Evolutionary conservation across 2,888 invertebrate species (phyloP), one percentile per base, ranked within the genome.

Genomic region (Spisula subtruncata): DNA sequence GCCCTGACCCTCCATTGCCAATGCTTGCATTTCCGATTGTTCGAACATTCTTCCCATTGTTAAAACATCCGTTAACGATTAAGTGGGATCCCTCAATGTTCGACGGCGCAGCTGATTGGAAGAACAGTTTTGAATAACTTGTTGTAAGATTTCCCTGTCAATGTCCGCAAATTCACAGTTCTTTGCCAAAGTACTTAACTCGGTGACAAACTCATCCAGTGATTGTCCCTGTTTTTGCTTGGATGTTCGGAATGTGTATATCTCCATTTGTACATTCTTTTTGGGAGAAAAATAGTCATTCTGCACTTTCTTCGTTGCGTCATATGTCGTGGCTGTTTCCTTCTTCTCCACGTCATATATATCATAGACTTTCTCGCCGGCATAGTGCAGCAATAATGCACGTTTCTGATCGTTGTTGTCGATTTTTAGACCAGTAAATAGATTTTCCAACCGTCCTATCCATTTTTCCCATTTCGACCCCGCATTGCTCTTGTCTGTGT

Each of bases 141-240:
- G 93, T 0, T 89, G 88, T 16, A 88, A 54, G 16, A 93, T 91
- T 86, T 91, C 91, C 0, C 85, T 89, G 41, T 92, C 88, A 16
- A 66, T 81, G 35, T 90, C 83, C 8, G 60, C 25, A 66, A 92
- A 91, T 81, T 83, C 79, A 85, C 88, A 92, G n/a, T 71, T 81
- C 66, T 90, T 90, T 20, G 91, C 86, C 41, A 90, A 56, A 51
- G 79, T 88, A 71, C 92, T 75, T n/a, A 93, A 71, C 85, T 92
- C 90, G 1, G 92, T 92, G 1, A 91, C 85, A 82, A 51, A 92
- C 87, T 93, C 93, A 80, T 93, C 88, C 25, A 93, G 86, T 18
- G 91, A 79, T 81, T 91, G 92, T 14, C 81, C 84, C 16, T 88
- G 82, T 48, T 32, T 79, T 35, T 93, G 92, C 87, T 89, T 91